Conservation (phyloP, 2,113 vertebrate species). For the Bubo blakistoni region DNA sequence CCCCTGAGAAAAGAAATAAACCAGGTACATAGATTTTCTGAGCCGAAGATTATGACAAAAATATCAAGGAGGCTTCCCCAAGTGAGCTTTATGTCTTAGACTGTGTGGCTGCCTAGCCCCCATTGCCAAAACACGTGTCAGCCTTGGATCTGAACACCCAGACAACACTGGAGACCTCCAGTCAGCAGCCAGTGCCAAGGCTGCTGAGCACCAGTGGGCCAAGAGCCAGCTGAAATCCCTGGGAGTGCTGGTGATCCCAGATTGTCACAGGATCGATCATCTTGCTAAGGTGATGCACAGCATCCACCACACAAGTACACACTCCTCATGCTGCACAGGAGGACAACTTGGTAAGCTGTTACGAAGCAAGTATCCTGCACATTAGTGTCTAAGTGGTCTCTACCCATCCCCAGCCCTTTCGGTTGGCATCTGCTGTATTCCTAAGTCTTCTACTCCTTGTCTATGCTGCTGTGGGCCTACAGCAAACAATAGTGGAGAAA, state of each 20-base stretch:
- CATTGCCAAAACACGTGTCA: accelerated
- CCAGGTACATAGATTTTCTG: not conserved
- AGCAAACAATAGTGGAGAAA: not conserved
- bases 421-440: not conserved
- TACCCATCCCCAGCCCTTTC: not conserved
- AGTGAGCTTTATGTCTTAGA: not conserved
- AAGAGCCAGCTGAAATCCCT: not conserved
- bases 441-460: not conserved
- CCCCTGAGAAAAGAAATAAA: not conserved
- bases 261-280: not conserved
- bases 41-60: not conserved
- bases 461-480: not conserved
- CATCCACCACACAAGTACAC: not conserved
- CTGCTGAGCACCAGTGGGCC: not conserved
- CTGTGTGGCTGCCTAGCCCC: not conserved
- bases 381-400: not conserved
- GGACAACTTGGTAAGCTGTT: not conserved
- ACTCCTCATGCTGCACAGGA: not conserved
- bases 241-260: not conserved
- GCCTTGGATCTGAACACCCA: not conserved
- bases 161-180: not conserved
- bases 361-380: not conserved
- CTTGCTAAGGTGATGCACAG: not conserved
- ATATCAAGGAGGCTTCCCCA: not conserved
- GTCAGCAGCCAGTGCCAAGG: not conserved